Evolutionary conservation across 2,797 vertebrate genomes (phyloP).

Genomic region (Cygnus olor): DNA sequence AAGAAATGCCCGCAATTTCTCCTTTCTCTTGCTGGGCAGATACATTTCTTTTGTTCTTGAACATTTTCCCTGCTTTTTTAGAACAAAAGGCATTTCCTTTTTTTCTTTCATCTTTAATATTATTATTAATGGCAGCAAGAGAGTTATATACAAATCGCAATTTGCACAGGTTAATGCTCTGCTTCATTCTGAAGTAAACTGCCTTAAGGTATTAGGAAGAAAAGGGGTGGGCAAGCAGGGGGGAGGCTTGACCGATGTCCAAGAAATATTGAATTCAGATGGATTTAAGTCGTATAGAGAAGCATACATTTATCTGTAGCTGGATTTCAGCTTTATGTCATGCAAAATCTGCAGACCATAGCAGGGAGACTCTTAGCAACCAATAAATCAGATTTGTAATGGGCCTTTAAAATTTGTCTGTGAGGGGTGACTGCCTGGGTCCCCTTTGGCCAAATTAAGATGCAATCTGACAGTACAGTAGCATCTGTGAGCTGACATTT

Average conservation of each 20-base stretch:
- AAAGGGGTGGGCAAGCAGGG: neutral
- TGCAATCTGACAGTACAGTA: conserved; percentile 72
- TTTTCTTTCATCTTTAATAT: neutral
- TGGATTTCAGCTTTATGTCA: conserved; percentile 59
- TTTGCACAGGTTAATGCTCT: conserved; percentile 71
- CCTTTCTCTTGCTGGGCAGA: conserved; percentile 47
- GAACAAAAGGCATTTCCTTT: conserved; percentile 67
- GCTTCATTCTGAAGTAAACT: conserved; percentile 75
- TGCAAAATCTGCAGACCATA: conserved; percentile 56
- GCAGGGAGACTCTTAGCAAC: conserved; percentile 55
- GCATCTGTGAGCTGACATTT: conserved; percentile 80
- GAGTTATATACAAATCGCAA: conserved; percentile 63
- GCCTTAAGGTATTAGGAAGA: conserved; percentile 62
- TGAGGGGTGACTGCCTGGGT: conserved; percentile 72
- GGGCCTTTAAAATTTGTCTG: conserved; percentile 73
- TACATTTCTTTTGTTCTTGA: conserved; percentile 78
- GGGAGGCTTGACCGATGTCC: conserved; percentile 12
- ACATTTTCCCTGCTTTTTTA: conserved; percentile 45
- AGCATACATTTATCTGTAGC: conserved; percentile 61
- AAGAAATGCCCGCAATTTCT: conserved; percentile 37
- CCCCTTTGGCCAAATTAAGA: conserved; percentile 78
- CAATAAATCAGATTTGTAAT: conserved; percentile 73
- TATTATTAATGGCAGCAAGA: neutral
- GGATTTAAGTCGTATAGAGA: conserved; percentile 55
- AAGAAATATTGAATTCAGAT: conserved; percentile 66